These are phyloP conservation scores for Ptychodera flava DNA, from an alignment of 35 echinoderm and acorn worm genomes.

Conservation along the genomic window DNA sequence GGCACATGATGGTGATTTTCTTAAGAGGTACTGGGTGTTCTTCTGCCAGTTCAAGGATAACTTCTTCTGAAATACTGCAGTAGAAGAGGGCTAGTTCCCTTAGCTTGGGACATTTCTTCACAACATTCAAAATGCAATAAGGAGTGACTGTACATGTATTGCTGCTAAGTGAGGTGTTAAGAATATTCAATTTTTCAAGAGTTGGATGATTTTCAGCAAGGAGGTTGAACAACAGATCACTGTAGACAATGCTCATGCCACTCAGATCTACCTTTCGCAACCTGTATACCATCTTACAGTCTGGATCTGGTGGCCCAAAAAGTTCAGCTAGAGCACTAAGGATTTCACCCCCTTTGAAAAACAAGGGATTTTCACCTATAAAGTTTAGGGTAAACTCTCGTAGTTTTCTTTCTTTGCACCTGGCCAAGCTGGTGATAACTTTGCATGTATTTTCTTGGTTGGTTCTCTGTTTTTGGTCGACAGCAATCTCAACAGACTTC, in stretches of 20 bases:
- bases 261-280: conserved; percentile 65
- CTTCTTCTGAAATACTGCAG: conserved; percentile 60
- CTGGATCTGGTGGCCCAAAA: conserved; percentile 77
- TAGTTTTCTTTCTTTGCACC: conserved; percentile 46
- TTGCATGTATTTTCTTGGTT: conserved; percentile 65
- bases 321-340: conserved; percentile 69
- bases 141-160: conserved; percentile 48
- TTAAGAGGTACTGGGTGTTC: conserved; percentile 34
- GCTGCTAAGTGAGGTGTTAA: conserved; percentile 65
- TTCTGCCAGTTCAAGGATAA: conserved; percentile 45
- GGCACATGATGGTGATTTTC: conserved; percentile 60
- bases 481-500: conserved; percentile 39
- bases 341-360: conserved; percentile 78
- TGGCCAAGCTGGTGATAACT: conserved; percentile 46
- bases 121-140: conserved; percentile 49
- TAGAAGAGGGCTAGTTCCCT: conserved; percentile 46
- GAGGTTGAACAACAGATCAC: conserved; percentile 45
- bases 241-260: conserved; percentile 49
- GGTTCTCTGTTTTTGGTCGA: conserved; percentile 36
- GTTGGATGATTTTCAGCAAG: conserved; percentile 63
- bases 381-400: conserved; percentile 60
- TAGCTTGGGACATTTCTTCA: conserved; percentile 62
- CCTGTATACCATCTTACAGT: conserved; percentile 28
- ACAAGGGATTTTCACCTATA: conserved; percentile 77
- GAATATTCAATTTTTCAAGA: conserved; percentile 66